Conservation (phyloP, 2,113 vertebrate genomes). For the Apaloderma vittatum region DNA sequence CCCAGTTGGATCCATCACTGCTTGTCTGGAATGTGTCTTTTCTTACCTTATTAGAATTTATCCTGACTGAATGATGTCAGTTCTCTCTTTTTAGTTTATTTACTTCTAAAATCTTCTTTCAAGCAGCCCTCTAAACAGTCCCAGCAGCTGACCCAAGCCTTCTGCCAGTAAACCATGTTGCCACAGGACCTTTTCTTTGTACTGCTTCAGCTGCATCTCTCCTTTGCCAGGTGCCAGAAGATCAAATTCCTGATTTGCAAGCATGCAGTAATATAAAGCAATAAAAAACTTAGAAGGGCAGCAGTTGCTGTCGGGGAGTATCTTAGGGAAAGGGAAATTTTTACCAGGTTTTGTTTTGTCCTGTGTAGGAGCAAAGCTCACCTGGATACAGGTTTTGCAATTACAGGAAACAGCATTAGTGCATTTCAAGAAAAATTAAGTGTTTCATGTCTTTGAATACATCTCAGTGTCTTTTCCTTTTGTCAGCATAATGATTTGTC, state of each 20-base stretch:
- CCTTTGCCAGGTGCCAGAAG: background rate
- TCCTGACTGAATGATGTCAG: background rate
- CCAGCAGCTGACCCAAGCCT: background rate
- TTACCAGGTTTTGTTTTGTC: background rate
- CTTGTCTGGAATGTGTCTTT: background rate
- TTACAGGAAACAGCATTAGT: background rate
- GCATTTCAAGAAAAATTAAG: background rate
- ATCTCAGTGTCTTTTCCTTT: background rate
- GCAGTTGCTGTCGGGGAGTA: background rate
- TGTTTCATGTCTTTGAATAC: background rate
- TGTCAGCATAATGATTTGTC: background rate
- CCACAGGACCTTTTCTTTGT: background rate
- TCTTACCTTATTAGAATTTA: background rate
- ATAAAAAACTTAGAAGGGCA: background rate
- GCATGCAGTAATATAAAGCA: background rate
- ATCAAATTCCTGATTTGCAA: constrained; percentile 40
- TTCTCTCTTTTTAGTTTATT: background rate
- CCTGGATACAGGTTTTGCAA: background rate
- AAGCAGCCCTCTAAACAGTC: background rate
- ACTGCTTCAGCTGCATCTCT: background rate
- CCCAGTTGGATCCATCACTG: background rate
- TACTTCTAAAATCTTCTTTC: background rate
- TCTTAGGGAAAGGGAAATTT: background rate
- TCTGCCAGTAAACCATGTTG: background rate
- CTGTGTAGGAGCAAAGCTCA: background rate